A percentile compares a stretch with the other conserved stretches of the same genome.
Evolutionary conservation across 2,888 invertebrate species (phyloP).

Genomic region (Danaus chrysippus): DNA sequence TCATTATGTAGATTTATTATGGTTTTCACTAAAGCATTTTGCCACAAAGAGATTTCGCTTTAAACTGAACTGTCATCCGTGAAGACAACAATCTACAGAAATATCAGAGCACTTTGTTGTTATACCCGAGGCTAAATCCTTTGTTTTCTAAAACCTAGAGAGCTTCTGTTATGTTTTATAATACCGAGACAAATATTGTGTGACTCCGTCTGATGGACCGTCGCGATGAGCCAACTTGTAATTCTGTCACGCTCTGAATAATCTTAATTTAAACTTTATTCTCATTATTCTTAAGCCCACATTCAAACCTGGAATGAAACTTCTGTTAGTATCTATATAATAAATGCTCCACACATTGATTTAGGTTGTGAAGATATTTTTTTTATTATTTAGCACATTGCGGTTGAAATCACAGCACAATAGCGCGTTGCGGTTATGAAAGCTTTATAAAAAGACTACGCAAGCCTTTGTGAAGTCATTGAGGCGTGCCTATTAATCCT

Average conservation of each 20-base stretch:
- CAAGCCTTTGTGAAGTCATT: constrained; percentile 61
- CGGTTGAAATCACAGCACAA: constrained; percentile 53
- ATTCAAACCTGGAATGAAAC: background rate
- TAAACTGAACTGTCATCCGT: constrained; percentile 61
- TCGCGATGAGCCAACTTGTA: constrained; percentile 28
- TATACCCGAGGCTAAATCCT: constrained; percentile 61
- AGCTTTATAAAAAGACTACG: constrained; percentile 57
- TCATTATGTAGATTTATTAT: constrained; percentile 24
- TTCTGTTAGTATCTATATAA: background rate
- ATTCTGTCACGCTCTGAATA: constrained; percentile 19
- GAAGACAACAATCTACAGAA: constrained; percentile 56
- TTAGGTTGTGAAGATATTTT: constrained; percentile 31
- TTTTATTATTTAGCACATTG: constrained; percentile 39
- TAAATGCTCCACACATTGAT: constrained; percentile 4
- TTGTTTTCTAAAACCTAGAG: constrained; percentile 63
- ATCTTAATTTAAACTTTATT: constrained; percentile 12
- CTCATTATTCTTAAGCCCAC: background rate
- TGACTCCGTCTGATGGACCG: constrained; percentile 47
- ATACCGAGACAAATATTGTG: constrained; percentile 60
- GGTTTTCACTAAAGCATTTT: constrained; percentile 38
- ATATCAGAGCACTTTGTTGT: constrained; percentile 67
- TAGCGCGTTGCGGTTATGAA: constrained; percentile 40
- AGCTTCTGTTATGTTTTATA: constrained; percentile 68
- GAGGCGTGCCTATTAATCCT: constrained; percentile 57
- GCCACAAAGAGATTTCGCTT: constrained; percentile 51